These are phyloP conservation scores for Emydura subglobosa DNA, from an alignment of 2,113 vertebrate species.

Conservation along the genomic window DNA sequence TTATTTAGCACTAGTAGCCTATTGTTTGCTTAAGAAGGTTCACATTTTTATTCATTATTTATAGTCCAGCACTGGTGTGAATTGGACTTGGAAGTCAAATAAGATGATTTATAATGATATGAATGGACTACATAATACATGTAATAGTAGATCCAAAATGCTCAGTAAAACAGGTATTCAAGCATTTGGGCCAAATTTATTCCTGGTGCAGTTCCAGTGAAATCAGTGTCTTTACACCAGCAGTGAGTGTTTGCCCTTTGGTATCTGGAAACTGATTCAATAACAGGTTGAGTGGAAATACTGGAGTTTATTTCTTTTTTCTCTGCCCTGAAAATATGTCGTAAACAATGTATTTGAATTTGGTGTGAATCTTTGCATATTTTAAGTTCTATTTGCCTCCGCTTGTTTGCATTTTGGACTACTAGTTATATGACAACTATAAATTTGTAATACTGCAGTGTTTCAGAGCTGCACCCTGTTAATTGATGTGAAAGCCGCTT, in stretches of 20 bases:
- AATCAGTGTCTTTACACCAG: neutral
- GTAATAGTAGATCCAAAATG: neutral
- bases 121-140: neutral
- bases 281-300: neutral
- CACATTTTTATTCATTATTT: fast-evolving
- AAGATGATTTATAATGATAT: neutral
- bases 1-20: neutral
- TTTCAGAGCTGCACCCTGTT: neutral
- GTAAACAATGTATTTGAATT: neutral
- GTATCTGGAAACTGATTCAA: neutral
- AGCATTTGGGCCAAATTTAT: neutral
- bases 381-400: neutral
- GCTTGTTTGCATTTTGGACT: neutral
- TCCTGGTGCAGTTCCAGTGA: neutral
- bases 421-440: neutral
- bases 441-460: neutral
- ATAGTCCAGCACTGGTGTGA: fast-evolving
- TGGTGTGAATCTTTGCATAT: neutral
- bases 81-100: neutral
- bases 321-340: neutral
- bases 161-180: neutral
- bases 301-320: neutral
- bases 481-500: neutral
- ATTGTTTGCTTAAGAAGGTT: neutral
- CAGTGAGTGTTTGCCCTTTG: neutral